Conservation (phyloP, 2,113 vertebrate genomes). For the Apistogramma diplotaenia region DNA sequence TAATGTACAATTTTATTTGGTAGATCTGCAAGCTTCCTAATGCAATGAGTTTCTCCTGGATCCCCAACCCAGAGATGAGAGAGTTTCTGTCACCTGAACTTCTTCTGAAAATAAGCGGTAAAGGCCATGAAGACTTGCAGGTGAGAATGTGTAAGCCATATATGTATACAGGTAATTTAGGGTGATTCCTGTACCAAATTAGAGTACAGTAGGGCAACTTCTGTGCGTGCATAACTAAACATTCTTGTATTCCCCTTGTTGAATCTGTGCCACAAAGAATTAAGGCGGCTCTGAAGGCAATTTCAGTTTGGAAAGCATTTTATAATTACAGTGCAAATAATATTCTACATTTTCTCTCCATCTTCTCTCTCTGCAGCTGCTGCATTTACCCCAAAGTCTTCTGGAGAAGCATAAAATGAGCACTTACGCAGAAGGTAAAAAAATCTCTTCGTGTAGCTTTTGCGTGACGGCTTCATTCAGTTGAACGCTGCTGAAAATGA, state of each 20-base stretch:
- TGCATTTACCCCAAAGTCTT: slow-evolving; percentile 39
- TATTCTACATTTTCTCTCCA: not conserved
- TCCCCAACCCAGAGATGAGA: not conserved
- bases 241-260: not conserved
- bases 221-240: too few species aligned
- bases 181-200: not conserved
- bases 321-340: not conserved
- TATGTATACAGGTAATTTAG: not conserved
- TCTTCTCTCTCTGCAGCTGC: slow-evolving; percentile 35
- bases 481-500: not conserved
- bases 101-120: too few species aligned
- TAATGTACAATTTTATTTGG: not conserved
- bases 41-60: slow-evolving; percentile 42
- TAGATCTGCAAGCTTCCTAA: slow-evolving; percentile 51
- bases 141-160: not conserved
- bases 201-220: too few species aligned
- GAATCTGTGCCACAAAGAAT: too few species aligned
- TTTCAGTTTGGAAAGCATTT: not conserved
- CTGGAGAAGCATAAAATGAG: rapidly evolving
- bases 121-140: not conserved
- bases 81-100: rapidly evolving
- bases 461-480: not conserved
- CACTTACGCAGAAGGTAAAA: slow-evolving; percentile 52
- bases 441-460: not conserved
- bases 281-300: too few species aligned